Percentiles rank a stretch among this genome's conserved stretches.
These are phyloP conservation scores for Phymatocera aterrima DNA, from an alignment of 2,888 invertebrate species.

Conservation along the genomic window DNA sequence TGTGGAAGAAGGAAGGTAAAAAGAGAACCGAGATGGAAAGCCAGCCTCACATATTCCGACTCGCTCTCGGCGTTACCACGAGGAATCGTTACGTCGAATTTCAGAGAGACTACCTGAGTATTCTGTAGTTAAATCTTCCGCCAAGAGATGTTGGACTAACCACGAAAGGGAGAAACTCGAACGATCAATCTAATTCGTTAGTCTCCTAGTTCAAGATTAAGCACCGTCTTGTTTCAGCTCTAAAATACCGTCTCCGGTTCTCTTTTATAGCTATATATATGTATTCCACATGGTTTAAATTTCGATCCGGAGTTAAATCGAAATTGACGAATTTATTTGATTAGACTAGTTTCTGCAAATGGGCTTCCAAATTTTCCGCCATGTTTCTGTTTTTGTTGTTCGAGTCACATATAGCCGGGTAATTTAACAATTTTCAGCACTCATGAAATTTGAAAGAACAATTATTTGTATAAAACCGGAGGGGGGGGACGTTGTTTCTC, in stretches of 20 bases:
- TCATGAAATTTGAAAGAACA: too few species aligned
- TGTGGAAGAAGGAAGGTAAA: too few species aligned
- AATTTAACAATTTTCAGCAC: too few species aligned
- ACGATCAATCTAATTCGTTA: constrained; percentile 34
- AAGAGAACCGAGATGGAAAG: too few species aligned
- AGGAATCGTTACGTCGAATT: too few species aligned
- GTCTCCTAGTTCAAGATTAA: constrained; percentile 21
- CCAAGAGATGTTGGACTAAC: not conserved
- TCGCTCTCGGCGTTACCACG: too few species aligned
- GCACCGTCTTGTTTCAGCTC: not conserved
- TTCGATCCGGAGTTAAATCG: not conserved
- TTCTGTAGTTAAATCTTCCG: not conserved
- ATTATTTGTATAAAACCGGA: too few species aligned
- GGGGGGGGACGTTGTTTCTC: too few species aligned
- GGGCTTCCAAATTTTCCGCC: not conserved
- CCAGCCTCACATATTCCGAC: too few species aligned
- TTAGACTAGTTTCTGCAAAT: not conserved
- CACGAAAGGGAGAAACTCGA: not conserved
- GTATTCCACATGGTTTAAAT: not conserved
- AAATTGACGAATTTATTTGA: not conserved
- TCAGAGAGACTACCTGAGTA: too few species aligned
- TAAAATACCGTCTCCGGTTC: constrained; percentile 3
- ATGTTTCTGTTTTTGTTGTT: not conserved
- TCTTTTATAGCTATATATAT: not conserved
- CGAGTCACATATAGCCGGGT: too few species aligned